phyloP scores from a whole-genome alignment of 1,140 invertebrate species.

The Drosophila quadrilineata region DNA sequence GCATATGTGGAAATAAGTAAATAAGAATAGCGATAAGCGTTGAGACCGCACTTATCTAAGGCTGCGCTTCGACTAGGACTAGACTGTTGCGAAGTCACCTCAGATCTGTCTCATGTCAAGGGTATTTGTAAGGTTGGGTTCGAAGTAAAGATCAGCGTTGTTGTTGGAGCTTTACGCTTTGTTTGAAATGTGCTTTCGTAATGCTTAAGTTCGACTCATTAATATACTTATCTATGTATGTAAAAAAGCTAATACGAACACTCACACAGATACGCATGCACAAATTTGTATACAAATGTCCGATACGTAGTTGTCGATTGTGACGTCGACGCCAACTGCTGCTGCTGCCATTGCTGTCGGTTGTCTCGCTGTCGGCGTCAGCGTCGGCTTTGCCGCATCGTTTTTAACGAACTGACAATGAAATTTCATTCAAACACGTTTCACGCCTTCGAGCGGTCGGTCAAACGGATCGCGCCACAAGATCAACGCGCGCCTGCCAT shows the following conservation, averaged over 20 bases:
- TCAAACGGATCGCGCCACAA: conserved; percentile 47
- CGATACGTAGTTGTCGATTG: conserved; percentile 13
- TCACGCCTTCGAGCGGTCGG: conserved; percentile 68
- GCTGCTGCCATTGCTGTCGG: too few species aligned
- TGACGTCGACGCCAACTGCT: conserved; percentile 38
- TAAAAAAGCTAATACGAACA: conserved; percentile 23
- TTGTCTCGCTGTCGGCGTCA: conserved; percentile 6
- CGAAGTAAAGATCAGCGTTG: conserved; percentile 34
- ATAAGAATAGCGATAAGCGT: too few species aligned
- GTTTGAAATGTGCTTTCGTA: conserved; percentile 67
- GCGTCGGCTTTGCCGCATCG: conserved; percentile 36
- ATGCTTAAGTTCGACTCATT: conserved; percentile 64
- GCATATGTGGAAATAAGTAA: neutral
- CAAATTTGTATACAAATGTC: conserved; percentile 2
- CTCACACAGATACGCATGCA: conserved; percentile 3
- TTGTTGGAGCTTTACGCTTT: conserved; percentile 48
- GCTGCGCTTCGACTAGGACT: conserved; percentile 1
- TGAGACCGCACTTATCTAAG: neutral
- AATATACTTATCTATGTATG: conserved; percentile 33
- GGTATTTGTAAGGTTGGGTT: conserved; percentile 24
- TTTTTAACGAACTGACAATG: conserved; percentile 61
- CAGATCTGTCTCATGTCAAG: conserved; percentile 33
- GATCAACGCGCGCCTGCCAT: conserved; percentile 41
- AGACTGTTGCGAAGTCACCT: conserved; percentile 6
- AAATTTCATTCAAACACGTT: conserved; percentile 79